These are phyloP conservation scores for Clarias batrachus DNA, from an alignment of 2,113 vertebrate genomes.

Conservation along the genomic window DNA sequence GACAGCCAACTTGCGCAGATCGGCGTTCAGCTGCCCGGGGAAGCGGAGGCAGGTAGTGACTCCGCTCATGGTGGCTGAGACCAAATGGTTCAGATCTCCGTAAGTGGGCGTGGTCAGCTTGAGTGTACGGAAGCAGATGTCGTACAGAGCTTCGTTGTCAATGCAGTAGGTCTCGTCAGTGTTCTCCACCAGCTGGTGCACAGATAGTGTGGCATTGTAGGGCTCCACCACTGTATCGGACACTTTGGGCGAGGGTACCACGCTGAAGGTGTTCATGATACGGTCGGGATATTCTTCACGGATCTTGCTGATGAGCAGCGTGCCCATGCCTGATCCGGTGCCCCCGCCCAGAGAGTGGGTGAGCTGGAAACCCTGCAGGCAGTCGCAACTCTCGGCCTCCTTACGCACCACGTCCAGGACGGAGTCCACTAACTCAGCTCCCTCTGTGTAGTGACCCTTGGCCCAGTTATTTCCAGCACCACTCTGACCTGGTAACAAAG, in stretches of 20 bases:
- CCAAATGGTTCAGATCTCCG: conserved; percentile 89
- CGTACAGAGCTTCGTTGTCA: conserved; percentile 93
- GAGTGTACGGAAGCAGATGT: conserved; percentile 95
- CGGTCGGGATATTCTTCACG: conserved; percentile 87
- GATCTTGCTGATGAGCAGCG: conserved; percentile 89
- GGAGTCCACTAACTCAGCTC: conserved; percentile 86
- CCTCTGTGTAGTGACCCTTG: conserved; percentile 90
- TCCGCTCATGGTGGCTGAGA: conserved; percentile 92
- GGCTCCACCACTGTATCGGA: conserved; percentile 93
- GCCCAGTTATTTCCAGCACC: conserved; percentile 94
- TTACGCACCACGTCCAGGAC: conserved; percentile 90
- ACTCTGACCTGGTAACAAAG: conserved; percentile 77
- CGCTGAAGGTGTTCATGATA: conserved; percentile 92
- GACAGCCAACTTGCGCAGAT: conserved; percentile 90
- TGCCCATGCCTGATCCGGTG: conserved; percentile 88
- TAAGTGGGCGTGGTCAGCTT: conserved; percentile 93
- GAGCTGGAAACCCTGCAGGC: conserved; percentile 89
- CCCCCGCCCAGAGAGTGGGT: conserved; percentile 86
- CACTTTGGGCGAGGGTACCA: conserved; percentile 78
- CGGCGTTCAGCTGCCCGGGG: conserved; percentile 89
- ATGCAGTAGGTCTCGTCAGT: conserved; percentile 97
- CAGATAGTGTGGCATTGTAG: conserved; percentile 88
- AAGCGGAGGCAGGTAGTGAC: conserved; percentile 93
- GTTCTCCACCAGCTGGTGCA: conserved; percentile 94
- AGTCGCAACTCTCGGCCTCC: conserved; percentile 89